A percentile compares a stretch with the other conserved stretches of the same genome.
Conservation (phyloP, 2,113 vertebrate species). For the Dissostichus mawsoni region DNA sequence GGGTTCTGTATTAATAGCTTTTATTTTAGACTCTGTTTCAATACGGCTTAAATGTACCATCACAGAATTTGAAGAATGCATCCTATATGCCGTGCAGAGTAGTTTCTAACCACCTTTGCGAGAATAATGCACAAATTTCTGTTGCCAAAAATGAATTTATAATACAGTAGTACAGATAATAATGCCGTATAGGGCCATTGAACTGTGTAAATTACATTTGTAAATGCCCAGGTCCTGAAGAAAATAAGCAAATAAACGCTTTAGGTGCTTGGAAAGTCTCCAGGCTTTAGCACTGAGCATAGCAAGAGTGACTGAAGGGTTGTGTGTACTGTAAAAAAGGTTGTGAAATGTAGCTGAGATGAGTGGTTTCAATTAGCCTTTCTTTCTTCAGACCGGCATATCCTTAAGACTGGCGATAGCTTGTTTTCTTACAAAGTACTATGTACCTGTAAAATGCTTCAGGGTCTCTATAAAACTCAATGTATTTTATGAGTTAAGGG, state of each 20-base stretch:
- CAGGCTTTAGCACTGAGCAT: not conserved
- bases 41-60: too few relatives aligned
- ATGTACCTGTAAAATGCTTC: conserved; percentile 28
- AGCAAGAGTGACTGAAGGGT: conserved; percentile 4
- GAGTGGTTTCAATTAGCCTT: conserved; percentile 45
- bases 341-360: conserved; percentile 7
- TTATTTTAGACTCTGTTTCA: not conserved
- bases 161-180: not conserved
- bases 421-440: conserved; percentile 38
- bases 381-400: not conserved
- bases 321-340: conserved; percentile 8
- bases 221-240: not conserved
- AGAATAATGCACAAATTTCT: not conserved
- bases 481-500: conserved; percentile 6
- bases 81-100: not conserved
- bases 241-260: not conserved
- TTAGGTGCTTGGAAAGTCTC: conserved; percentile 10
- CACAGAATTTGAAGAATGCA: not conserved
- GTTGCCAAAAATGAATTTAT: not conserved
- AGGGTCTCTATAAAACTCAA: conserved; percentile 30
- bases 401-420: conserved; percentile 16
- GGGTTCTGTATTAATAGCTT: not conserved
- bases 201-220: not conserved
- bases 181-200: not conserved
- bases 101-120: not conserved